Evolutionary conservation across 35 echinoderm and acorn worm genomes (phyloP).

Genomic region (Heliocidaris erythrogramma): DNA sequence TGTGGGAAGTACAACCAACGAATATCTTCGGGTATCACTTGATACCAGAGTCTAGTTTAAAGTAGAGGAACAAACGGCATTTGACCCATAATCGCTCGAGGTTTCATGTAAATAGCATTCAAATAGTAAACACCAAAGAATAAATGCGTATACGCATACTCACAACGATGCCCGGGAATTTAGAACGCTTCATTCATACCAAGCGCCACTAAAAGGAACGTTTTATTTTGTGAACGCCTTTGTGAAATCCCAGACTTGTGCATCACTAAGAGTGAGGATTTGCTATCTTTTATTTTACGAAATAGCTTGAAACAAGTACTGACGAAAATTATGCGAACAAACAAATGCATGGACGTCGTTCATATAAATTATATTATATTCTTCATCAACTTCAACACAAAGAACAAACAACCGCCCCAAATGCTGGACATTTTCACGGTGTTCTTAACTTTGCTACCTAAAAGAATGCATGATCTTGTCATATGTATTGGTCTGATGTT

Average conservation of each 20-base stretch:
- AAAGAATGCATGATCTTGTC: neutral
- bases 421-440: neutral
- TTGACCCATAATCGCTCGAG: neutral
- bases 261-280: neutral
- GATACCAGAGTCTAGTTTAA: constrained; percentile 31
- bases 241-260: neutral
- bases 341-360: neutral
- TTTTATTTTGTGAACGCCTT: constrained; percentile 4
- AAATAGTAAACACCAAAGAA: neutral
- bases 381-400: neutral
- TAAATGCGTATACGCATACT: neutral
- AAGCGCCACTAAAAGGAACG: neutral
- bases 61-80: neutral
- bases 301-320: neutral
- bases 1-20: constrained; percentile 22
- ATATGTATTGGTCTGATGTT: neutral
- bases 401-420: neutral
- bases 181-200: neutral
- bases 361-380: neutral
- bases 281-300: neutral
- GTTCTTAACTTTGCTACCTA: neutral
- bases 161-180: neutral
- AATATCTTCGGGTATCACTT: neutral
- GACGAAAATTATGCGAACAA: constrained; percentile 11
- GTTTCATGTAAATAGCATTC: neutral